Conservation (phyloP, 1,140 invertebrate species). For the Ctenoplectra terminalis region DNA sequence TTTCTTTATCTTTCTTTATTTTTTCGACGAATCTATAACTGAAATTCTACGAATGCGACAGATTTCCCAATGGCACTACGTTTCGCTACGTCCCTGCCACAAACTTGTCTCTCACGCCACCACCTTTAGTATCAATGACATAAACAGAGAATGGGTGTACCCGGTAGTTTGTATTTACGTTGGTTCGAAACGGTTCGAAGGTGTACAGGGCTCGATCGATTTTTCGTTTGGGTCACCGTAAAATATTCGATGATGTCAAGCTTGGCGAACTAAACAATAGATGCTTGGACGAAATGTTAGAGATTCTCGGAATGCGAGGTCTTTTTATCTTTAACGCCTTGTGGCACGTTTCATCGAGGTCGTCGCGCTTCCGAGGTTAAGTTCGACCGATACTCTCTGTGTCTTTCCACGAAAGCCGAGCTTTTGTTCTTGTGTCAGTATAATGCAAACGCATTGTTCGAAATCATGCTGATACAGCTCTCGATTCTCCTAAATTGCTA, state of each 20-base stretch:
- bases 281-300: not conserved
- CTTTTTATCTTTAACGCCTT: slow-evolving; percentile 44
- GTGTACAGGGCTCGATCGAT: slow-evolving; percentile 28
- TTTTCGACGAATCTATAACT: too few relatives aligned
- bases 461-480: not conserved
- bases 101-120: not conserved
- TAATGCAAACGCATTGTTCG: not conserved
- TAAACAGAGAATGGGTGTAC: not conserved
- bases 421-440: not conserved
- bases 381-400: slow-evolving; percentile 25
- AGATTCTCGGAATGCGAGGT: not conserved
- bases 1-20: too few relatives aligned
- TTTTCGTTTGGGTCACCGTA: not conserved
- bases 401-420: slow-evolving; percentile 19
- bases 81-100: not conserved
- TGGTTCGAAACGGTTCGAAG: not conserved
- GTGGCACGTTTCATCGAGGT: slow-evolving; percentile 13
- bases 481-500: not conserved
- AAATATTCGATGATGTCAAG: slow-evolving; percentile 8
- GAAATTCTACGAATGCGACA: too few relatives aligned
- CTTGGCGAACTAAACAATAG: not conserved
- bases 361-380: slow-evolving; percentile 47
- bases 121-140: not conserved
- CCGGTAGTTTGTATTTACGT: not conserved
- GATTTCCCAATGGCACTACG: too few relatives aligned